Evolutionary conservation across 2,888 invertebrate species (phyloP).

Genomic region (Hofmannophila pseudospretella): DNA sequence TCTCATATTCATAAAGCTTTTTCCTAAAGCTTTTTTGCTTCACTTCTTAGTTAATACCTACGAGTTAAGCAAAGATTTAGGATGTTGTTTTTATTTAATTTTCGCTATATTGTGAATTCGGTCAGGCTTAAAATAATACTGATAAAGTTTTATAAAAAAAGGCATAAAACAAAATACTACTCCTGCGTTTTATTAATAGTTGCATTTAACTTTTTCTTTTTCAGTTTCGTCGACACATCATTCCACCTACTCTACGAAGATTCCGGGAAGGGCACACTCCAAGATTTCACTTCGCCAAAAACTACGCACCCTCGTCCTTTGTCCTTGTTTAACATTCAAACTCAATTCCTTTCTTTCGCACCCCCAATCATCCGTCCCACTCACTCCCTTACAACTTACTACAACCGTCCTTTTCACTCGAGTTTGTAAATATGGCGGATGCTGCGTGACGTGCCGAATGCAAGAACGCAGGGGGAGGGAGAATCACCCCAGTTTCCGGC

Average conservation of each 20-base stretch:
- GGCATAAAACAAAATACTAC: too few relatives aligned
- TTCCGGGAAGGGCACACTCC: slow-evolving; percentile 13
- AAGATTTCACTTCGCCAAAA: slow-evolving; percentile 29
- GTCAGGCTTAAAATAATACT: too few relatives aligned
- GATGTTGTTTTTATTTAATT: too few relatives aligned
- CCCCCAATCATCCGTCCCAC: slow-evolving; percentile 32
- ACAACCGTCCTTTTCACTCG: slow-evolving; percentile 24
- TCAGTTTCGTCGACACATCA: neutral
- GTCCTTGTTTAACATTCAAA: slow-evolving; percentile 49
- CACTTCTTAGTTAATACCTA: too few relatives aligned
- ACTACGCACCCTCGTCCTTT: slow-evolving; percentile 40
- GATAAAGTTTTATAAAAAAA: too few relatives aligned
- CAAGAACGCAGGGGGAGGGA: slow-evolving; percentile 32
- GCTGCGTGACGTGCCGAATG: slow-evolving; percentile 42
- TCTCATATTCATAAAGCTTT: too few relatives aligned
- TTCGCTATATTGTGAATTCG: too few relatives aligned
- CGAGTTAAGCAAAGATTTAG: too few relatives aligned
- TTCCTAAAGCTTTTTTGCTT: too few relatives aligned
- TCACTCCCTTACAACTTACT: slow-evolving; percentile 12
- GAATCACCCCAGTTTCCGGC: slow-evolving; percentile 36
- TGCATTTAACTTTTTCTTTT: slow-evolving; percentile 1
- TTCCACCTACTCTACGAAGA: neutral
- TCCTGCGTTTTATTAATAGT: too few relatives aligned
- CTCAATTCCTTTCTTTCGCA: slow-evolving; percentile 42
- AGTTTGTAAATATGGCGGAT: slow-evolving; percentile 62